Base-by-base conservation (phyloP, 2,797 vertebrate species). In the Pampus argenteus region DNA sequence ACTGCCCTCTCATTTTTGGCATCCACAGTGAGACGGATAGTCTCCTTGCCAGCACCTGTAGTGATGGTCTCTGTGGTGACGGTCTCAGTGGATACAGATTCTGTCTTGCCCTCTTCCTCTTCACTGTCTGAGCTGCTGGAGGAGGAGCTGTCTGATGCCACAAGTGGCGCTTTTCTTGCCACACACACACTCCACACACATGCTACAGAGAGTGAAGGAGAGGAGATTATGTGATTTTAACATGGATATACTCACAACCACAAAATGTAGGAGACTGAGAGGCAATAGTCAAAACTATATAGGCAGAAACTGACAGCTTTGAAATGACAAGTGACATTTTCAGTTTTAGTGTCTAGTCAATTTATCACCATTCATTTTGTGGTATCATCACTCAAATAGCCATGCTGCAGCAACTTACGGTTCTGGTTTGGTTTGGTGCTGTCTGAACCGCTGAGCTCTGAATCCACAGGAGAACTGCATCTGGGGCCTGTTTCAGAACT, bases 401-500 rank as follows among this genome's bases (percentile, higher is more conserved):
- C 6, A 23, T 15, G 52, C 20, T 51, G 26, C 1, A 70, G 38
- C 7, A 65, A 95, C 97, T 96, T 86, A 98, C 97, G 74, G 71
- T 90, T 93, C 34, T 92, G 94, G 78, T 92, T 93, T 78, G 91
- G 92, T 60, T 93, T 93, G 1, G 76, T 74, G 69, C 62, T 82
- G 22, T 86, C 93, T 0, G 90, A 81, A 25, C 69, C 65, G 0
- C 88, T 84, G 47, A 87, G 86, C 34, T 96, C 93, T 0, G 93
- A 92, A 88, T 96, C 95, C 42, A 94, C 93, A 0, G 97, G 97
- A 71, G 97, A 98, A 77, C 96, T 97, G 90, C 97, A 97, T 65
- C 96, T 90, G 13, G 96, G 97, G 3, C 96, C 95, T 0, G 96
- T 94, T 85, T 98, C 97, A 1, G 97, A 97, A 92, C 97, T 98